phyloP scores from a whole-genome alignment of 1,140 invertebrate genomes.

The Cecropterus lyciades region DNA sequence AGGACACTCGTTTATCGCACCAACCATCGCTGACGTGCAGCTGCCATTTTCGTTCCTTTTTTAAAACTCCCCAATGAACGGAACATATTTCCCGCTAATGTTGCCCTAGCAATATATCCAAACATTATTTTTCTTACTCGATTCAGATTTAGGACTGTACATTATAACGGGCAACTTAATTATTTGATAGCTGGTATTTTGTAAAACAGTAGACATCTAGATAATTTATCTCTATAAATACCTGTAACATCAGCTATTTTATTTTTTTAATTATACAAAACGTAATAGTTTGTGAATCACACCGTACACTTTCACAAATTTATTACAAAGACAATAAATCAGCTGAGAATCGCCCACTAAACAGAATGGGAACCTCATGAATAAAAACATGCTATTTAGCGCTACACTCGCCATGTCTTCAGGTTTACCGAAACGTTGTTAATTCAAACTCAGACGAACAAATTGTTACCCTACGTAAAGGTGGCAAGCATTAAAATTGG shows the following conservation, averaged over 20 bases:
- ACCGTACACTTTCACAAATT: slow-evolving; percentile 67
- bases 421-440: slow-evolving; percentile 58
- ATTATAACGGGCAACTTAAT: background rate
- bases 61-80: slow-evolving; percentile 44
- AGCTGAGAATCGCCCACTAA: slow-evolving; percentile 74
- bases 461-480: slow-evolving; percentile 56
- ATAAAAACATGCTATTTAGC: slow-evolving; percentile 84
- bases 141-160: slow-evolving; percentile 2
- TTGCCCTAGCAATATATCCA: slow-evolving; percentile 7
- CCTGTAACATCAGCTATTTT: slow-evolving; percentile 24
- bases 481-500: slow-evolving; percentile 63
- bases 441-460: slow-evolving; percentile 36
- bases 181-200: slow-evolving; percentile 10
- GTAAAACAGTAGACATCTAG: slow-evolving; percentile 23
- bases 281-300: slow-evolving; percentile 51
- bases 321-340: slow-evolving; percentile 80
- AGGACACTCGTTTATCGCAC: slow-evolving; percentile 65
- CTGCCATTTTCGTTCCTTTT: slow-evolving; percentile 63
- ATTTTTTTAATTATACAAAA: slow-evolving; percentile 37
- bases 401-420: slow-evolving; percentile 67
- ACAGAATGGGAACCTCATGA: slow-evolving; percentile 80
- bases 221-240: slow-evolving; percentile 20
- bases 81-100: slow-evolving; percentile 13
- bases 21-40: slow-evolving; percentile 62
- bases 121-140: slow-evolving; percentile 3